These are phyloP conservation scores for Protaetia brevitarsis DNA, from an alignment of 1,140 invertebrate genomes.

Conservation along the genomic window DNA sequence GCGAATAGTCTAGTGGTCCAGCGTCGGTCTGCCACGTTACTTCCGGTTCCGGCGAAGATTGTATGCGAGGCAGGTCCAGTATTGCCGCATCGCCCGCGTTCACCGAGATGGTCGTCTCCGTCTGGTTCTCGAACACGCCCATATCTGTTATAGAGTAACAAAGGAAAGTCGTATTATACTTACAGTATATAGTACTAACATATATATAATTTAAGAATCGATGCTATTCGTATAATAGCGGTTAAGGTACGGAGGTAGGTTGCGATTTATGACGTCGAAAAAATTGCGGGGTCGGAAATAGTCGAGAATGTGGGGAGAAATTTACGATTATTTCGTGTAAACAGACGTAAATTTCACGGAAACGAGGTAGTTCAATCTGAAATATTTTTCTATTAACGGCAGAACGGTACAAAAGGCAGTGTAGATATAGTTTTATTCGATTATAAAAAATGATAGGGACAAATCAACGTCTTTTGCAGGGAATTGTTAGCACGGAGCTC, in stretches of 20 bases:
- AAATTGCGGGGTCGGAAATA: neutral
- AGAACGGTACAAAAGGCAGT: neutral
- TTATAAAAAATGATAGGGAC: no score
- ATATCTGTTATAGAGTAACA: constrained; percentile 62
- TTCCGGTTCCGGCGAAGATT: constrained; percentile 76
- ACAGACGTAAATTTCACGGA: neutral
- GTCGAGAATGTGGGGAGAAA: neutral
- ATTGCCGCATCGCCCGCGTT: constrained; percentile 77
- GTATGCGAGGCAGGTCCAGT: constrained; percentile 74
- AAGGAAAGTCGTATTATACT: neutral
- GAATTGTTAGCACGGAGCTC: no score
- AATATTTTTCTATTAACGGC: neutral
- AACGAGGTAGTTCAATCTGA: neutral
- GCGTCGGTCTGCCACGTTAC: constrained; percentile 81
- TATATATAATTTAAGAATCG: neutral
- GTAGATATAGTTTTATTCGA: no score
- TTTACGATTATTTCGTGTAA: neutral
- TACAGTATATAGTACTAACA: neutral
- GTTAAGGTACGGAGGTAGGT: neutral
- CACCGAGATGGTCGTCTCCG: constrained; percentile 65
- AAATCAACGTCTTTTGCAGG: no score
- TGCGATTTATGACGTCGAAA: neutral
- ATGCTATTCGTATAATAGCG: neutral
- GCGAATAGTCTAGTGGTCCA: constrained; percentile 67
- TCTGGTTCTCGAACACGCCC: constrained; percentile 71